Percentiles rank a stretch among this genome's conserved stretches.
These are phyloP conservation scores for Pentamera pediparva DNA, from an alignment of 53 echinoderm and acorn worm species.

Conservation along the genomic window DNA sequence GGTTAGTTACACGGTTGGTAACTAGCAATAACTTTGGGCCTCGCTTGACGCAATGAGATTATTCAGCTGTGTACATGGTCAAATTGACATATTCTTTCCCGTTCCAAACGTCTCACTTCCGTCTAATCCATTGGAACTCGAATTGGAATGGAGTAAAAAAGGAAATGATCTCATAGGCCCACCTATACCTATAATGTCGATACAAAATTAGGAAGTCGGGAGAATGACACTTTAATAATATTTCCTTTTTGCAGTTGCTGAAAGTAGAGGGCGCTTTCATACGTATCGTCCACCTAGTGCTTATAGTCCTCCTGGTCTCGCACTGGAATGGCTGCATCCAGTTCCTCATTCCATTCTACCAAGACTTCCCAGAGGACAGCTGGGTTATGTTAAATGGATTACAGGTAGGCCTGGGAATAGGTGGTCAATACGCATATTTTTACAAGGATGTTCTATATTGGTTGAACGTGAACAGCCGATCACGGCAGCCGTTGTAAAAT, in stretches of 20 bases:
- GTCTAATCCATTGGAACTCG: too few relatives aligned
- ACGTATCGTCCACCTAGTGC: slow-evolving; percentile 79
- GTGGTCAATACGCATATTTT: background rate
- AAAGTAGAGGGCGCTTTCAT: slow-evolving; percentile 85
- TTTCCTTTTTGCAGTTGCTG: slow-evolving; percentile 46
- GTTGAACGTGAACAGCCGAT: too few relatives aligned
- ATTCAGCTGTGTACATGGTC: too few relatives aligned
- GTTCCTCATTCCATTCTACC: slow-evolving; percentile 89
- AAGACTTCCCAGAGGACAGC: slow-evolving; percentile 81
- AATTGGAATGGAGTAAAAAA: too few relatives aligned
- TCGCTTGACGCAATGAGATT: too few relatives aligned
- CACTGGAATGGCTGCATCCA: slow-evolving; percentile 99
- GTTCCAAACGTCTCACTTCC: too few relatives aligned
- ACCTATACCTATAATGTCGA: too few relatives aligned
- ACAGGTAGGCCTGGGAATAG: slow-evolving; percentile 45
- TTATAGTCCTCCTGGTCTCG: slow-evolving; percentile 63
- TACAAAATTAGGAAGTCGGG: background rate
- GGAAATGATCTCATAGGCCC: too few relatives aligned
- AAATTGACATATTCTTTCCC: too few relatives aligned
- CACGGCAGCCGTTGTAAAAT: background rate
- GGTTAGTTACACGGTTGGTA: too few relatives aligned
- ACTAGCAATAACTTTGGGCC: too few relatives aligned
- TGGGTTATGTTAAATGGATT: slow-evolving; percentile 86
- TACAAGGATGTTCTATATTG: background rate
- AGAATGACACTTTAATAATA: background rate